Conservation (phyloP, 2,113 vertebrate genomes). For the Scatophagus argus region DNA sequence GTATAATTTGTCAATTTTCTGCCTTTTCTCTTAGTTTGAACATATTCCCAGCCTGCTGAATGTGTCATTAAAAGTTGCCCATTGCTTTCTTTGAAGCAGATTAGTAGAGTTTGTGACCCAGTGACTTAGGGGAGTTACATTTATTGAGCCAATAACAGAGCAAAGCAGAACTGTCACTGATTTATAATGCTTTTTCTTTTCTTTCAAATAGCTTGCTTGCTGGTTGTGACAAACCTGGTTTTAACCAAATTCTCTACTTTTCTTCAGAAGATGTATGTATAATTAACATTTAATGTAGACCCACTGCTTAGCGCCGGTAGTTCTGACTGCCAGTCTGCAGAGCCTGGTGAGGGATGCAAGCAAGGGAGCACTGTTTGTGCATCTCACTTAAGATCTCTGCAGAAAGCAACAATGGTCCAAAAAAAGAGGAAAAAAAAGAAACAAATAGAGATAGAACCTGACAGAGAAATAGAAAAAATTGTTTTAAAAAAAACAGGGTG, state of each 20-base stretch:
- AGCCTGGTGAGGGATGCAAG: slow-evolving; percentile 37
- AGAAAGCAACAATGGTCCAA: slow-evolving; percentile 78
- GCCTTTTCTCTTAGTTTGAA: slow-evolving; percentile 52
- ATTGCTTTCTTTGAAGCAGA: slow-evolving; percentile 23
- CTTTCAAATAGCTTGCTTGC: no score
- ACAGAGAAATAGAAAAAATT: slow-evolving; percentile 23
- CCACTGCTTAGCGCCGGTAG: slow-evolving; percentile 49
- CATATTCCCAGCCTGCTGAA: slow-evolving; percentile 4
- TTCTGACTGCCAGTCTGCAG: slow-evolving; percentile 47
- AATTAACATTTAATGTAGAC: slow-evolving; percentile 74
- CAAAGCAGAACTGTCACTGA: slow-evolving; percentile 32
- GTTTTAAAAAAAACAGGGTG: slow-evolving; percentile 86
- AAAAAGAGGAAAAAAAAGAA: slow-evolving; percentile 83
- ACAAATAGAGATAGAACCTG: slow-evolving; percentile 73
- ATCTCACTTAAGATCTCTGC: slow-evolving; percentile 81
- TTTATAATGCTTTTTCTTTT: slow-evolving; percentile 14
- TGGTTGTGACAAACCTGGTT: slow-evolving; percentile 26
- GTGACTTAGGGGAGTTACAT: slow-evolving; percentile 32
- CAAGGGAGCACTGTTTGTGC: slow-evolving; percentile 74
- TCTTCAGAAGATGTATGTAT: slow-evolving; percentile 52
- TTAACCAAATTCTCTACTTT: slow-evolving; percentile 57
- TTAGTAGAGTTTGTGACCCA: slow-evolving; percentile 38
- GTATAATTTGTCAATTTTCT: slow-evolving; percentile 66
- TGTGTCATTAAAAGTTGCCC: slow-evolving; percentile 54
- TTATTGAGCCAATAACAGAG: neutral